These are phyloP conservation scores for Gymnoscelis rufifasciata DNA, from an alignment of 2,888 invertebrate species.

Conservation along the genomic window DNA sequence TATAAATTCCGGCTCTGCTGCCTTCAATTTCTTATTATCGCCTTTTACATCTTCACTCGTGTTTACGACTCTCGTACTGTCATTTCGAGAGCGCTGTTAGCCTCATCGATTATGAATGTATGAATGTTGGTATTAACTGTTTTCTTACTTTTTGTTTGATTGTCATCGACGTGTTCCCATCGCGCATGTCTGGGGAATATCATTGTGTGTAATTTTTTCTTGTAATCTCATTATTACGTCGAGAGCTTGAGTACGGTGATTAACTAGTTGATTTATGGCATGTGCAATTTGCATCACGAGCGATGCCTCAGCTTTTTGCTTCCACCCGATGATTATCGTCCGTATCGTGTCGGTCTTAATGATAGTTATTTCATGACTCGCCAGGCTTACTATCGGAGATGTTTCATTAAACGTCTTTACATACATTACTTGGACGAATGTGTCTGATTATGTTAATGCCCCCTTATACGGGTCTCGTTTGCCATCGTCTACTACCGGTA, in stretches of 20 bases:
- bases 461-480: slow-evolving; percentile 54
- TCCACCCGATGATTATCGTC: slow-evolving; percentile 73
- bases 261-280: slow-evolving; percentile 76
- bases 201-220: slow-evolving; percentile 63
- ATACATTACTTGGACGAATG: slow-evolving; percentile 73
- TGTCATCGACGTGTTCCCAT: slow-evolving; percentile 49
- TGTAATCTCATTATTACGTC: slow-evolving; percentile 74
- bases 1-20: slow-evolving; percentile 58
- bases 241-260: slow-evolving; percentile 64
- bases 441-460: slow-evolving; percentile 73
- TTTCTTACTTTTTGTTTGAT: slow-evolving; percentile 28
- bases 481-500: slow-evolving; percentile 56
- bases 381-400: slow-evolving; percentile 67
- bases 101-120: slow-evolving; percentile 37
- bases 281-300: slow-evolving; percentile 74
- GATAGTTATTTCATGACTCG: slow-evolving; percentile 76
- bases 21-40: slow-evolving; percentile 66
- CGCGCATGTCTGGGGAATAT: slow-evolving; percentile 43
- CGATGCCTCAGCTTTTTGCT: slow-evolving; percentile 72
- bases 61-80: slow-evolving; percentile 46
- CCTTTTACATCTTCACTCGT: slow-evolving; percentile 60
- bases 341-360: slow-evolving; percentile 77
- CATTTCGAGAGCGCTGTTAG: slow-evolving; percentile 36
- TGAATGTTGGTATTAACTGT: slow-evolving; percentile 27
- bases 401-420: slow-evolving; percentile 75